Conservation (phyloP, 2,888 invertebrate species). For the Drepana falcataria region DNA sequence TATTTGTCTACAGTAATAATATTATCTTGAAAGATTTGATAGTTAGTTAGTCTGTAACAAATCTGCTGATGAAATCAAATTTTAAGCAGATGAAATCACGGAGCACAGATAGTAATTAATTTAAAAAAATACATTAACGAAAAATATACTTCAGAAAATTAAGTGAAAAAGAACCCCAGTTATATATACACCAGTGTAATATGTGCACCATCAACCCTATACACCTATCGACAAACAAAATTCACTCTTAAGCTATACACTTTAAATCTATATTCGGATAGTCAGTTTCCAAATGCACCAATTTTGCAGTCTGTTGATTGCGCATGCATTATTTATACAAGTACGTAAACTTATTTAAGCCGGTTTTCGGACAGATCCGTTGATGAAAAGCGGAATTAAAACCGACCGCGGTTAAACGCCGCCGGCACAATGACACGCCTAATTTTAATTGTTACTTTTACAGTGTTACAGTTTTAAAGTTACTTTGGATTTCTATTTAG, state of each 20-base stretch:
- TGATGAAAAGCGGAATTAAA: conserved; percentile 16
- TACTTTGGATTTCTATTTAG: background rate
- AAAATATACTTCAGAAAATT: too few relatives aligned
- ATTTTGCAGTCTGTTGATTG: conserved; percentile 19
- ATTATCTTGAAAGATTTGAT: too few relatives aligned
- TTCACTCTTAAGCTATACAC: background rate
- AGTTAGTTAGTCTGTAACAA: too few relatives aligned
- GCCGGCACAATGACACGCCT: conserved; percentile 14
- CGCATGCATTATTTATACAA: conserved; percentile 26
- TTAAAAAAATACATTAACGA: too few relatives aligned
- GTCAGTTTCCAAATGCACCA: conserved; percentile 1
- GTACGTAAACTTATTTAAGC: conserved; percentile 14
- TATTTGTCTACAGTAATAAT: too few relatives aligned
- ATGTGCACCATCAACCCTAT: too few relatives aligned
- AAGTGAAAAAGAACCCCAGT: too few relatives aligned
- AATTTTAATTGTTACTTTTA: background rate
- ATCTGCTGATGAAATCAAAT: too few relatives aligned
- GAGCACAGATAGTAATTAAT: too few relatives aligned
- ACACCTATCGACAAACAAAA: background rate
- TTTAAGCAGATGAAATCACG: too few relatives aligned
- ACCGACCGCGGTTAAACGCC: conserved; percentile 11
- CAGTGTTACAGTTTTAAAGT: background rate
- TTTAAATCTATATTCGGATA: background rate
- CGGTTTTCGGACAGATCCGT: conserved; percentile 13
- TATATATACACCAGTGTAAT: too few relatives aligned